Evolutionary conservation across 2,888 invertebrate species (phyloP).

Genomic region (Neoitamus cyanurus): DNA sequence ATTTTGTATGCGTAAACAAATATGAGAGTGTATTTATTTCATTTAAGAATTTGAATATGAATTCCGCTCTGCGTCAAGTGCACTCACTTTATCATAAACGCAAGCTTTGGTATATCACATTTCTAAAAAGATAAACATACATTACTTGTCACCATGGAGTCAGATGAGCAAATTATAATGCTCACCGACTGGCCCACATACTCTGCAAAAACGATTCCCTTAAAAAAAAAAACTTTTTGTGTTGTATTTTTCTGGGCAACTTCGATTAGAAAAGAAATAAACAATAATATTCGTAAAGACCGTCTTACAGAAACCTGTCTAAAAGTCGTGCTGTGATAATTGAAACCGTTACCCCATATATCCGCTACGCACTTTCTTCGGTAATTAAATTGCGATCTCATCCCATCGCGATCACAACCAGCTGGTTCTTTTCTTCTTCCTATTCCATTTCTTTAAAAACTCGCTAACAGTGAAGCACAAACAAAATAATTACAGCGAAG

Average conservation of each 20-base stretch:
- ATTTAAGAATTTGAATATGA: too few relatives aligned
- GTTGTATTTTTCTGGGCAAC: background rate
- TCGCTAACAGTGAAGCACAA: background rate
- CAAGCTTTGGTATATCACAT: too few relatives aligned
- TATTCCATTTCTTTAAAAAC: background rate
- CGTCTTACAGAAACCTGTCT: background rate
- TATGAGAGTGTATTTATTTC: too few relatives aligned
- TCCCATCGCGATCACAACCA: background rate
- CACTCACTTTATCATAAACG: too few relatives aligned
- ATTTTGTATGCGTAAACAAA: too few relatives aligned
- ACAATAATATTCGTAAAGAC: background rate
- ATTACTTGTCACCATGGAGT: background rate
- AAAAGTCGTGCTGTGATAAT: background rate
- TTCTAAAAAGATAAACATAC: too few relatives aligned
- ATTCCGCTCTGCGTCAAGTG: too few relatives aligned
- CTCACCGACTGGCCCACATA: background rate
- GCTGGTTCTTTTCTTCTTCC: background rate
- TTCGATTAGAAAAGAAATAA: background rate
- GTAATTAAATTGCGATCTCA: background rate
- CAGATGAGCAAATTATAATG: background rate
- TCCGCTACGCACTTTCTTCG: background rate
- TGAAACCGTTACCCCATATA: background rate
- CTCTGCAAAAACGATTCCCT: background rate
- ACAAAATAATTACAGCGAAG: conserved; percentile 6
- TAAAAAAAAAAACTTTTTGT: background rate